A percentile compares a stretch with the other conserved stretches of the same genome.
Evolutionary conservation across 2,888 invertebrate species (phyloP).

Genomic region (Archips xylosteana): DNA sequence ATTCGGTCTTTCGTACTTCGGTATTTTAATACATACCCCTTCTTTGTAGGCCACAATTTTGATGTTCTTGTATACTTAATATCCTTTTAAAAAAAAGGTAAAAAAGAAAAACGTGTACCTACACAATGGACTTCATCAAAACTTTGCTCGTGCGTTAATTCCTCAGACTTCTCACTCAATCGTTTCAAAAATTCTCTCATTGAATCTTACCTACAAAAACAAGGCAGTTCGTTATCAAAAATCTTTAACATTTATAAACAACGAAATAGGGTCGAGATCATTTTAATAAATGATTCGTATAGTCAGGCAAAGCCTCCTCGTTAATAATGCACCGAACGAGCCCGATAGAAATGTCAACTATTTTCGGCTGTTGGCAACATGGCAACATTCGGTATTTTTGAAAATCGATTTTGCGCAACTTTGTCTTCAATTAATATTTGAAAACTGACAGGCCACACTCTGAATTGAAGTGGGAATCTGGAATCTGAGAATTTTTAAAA

Average conservation of each 20-base stretch:
- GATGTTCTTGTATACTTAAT: too few relatives aligned
- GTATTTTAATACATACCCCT: too few relatives aligned
- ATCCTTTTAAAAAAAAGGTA: too few relatives aligned
- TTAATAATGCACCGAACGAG: slow-evolving; percentile 36
- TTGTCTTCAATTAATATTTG: slow-evolving; percentile 2
- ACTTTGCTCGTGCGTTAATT: too few relatives aligned
- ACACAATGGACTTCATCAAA: neutral
- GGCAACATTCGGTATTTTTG: slow-evolving; percentile 17
- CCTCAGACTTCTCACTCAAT: neutral
- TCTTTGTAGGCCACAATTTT: too few relatives aligned
- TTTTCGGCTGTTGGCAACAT: slow-evolving; percentile 23
- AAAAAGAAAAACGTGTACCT: too few relatives aligned
- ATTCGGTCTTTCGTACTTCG: too few relatives aligned
- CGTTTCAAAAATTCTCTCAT: neutral
- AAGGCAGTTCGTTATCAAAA: neutral
- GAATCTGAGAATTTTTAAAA: neutral
- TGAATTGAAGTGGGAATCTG: neutral
- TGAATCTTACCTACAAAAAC: neutral
- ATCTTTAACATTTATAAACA: slow-evolving; percentile 14
- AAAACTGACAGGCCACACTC: neutral
- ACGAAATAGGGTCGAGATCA: slow-evolving; percentile 22
- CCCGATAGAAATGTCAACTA: slow-evolving; percentile 41
- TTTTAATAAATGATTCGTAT: slow-evolving; percentile 32
- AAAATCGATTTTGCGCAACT: slow-evolving; percentile 6
- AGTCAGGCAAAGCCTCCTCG: slow-evolving; percentile 29